Base-by-base conservation (phyloP, 2,888 invertebrate genomes). In the Apocheima hispidaria region DNA sequence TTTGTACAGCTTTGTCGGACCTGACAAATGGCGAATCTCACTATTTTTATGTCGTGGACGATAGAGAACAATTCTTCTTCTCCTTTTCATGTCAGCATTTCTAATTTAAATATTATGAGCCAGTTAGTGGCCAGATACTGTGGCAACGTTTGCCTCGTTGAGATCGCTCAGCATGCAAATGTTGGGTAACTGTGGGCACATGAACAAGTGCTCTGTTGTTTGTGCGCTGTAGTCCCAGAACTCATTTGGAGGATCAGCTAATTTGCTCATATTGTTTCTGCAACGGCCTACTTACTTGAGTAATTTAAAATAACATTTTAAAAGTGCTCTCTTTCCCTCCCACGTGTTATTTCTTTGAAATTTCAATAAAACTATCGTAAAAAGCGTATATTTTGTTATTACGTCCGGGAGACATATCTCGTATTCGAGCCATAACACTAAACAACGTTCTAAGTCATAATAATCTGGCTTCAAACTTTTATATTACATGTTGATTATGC, bases 1-100 rank as follows among this genome's bases (percentile, higher is more conserved):
- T 89, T 89, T 88, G 84, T 88, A 87, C 87, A 83, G 87, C 88
- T 88, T 89, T 89, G 88, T 88, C 84, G 83, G 81, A 77, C 78
- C 77, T 88, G 86, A 88, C 81, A 87, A 87, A 89, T 87, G 84
- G 82, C 77, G 77, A 84, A 79, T 82, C 83, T 83, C 79, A 81
- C 82, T 83, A 87, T 83, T 89, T 88, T 88, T 86, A 86, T 84
- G 82, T 83, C 75, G 78, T 73, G 75, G 78, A 80, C 79, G 79
- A 86, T 85, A 84, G 79, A 82, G 78, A 82, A 82, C 83, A 77
- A 76, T 78, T n/a, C n/a, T n/a, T n/a, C n/a, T n/a, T n/a, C n/a
- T n/a, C n/a, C n/a, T n/a, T n/a, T n/a, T n/a, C n/a, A n/a, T n/a
- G n/a, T n/a, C n/a, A n/a, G n/a, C n/a, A n/a, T n/a, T n/a, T n/a